Percentiles rank a stretch among this genome's conserved stretches.
Evolutionary conservation across 2,797 vertebrate genomes (phyloP).

Genomic region (Zenarchopterus dispar): DNA sequence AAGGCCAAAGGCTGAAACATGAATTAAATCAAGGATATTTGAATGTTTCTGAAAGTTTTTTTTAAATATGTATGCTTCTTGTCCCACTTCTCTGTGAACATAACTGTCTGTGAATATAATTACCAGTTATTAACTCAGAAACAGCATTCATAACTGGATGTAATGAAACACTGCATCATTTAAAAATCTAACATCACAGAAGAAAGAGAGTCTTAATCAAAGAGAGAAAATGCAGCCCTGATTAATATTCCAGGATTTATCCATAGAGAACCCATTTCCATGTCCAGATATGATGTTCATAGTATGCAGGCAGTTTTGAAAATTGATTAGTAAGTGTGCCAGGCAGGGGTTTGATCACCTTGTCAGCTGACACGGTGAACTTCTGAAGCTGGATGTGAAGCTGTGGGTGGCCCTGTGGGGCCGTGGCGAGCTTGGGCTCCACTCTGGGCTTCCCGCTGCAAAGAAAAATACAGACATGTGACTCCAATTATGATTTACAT

Average conservation of each 20-base stretch:
- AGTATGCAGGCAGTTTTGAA: not conserved
- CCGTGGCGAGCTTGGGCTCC: conserved; percentile 55
- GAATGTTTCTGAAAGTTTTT: too few relatives aligned
- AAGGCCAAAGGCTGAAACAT: not conserved
- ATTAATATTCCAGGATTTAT: too few relatives aligned
- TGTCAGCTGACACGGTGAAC: conserved; percentile 85
- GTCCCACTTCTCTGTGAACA: too few relatives aligned
- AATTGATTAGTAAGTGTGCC: conserved; percentile 4
- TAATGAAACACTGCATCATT: too few relatives aligned
- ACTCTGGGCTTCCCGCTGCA: conserved; percentile 69
- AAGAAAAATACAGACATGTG: conserved; percentile 70
- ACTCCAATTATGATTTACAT: conserved; percentile 75
- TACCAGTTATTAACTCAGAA: too few relatives aligned
- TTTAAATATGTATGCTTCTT: too few relatives aligned
- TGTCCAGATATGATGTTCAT: not conserved
- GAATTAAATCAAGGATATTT: not conserved
- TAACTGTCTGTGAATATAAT: too few relatives aligned
- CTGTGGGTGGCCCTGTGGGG: conserved; percentile 70
- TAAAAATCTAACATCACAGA: too few relatives aligned
- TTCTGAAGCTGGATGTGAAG: conserved; percentile 81
- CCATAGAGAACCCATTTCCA: too few relatives aligned
- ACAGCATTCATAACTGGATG: too few relatives aligned
- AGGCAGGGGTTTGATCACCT: conserved; percentile 67
- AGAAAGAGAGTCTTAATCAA: too few relatives aligned
- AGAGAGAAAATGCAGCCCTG: too few relatives aligned